Conservation (phyloP, 2,888 invertebrate species). For the Acronicta aceris region DNA sequence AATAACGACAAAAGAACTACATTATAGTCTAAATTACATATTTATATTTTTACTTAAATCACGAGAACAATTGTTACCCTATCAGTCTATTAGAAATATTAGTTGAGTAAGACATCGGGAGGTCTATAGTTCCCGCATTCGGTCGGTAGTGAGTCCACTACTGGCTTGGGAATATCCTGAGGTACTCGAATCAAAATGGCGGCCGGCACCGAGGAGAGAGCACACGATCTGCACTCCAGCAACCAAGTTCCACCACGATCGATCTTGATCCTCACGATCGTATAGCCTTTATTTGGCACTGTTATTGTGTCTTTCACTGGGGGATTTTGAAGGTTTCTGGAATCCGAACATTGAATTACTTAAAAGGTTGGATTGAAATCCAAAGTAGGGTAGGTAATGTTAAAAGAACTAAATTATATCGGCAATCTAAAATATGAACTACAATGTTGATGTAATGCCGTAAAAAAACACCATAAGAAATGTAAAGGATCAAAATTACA, state of each 20-base stretch:
- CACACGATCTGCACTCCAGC: slow-evolving; percentile 82
- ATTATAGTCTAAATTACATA: slow-evolving; percentile 4
- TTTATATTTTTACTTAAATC: slow-evolving; percentile 15
- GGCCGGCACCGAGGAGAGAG: slow-evolving; percentile 76
- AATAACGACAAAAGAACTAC: neutral
- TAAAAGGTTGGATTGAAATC: neutral
- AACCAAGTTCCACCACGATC: slow-evolving; percentile 88
- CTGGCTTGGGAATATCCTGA: slow-evolving; percentile 78
- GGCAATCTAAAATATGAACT: too few relatives aligned
- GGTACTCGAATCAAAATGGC: slow-evolving; percentile 85
- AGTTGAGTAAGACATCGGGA: slow-evolving; percentile 83
- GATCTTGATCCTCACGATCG: slow-evolving; percentile 86
- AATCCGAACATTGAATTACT: slow-evolving; percentile 40
- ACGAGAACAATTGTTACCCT: slow-evolving; percentile 30
- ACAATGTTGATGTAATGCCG: too few relatives aligned
- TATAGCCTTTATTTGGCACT: slow-evolving; percentile 91
- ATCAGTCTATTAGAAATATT: slow-evolving; percentile 55
- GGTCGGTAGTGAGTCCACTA: slow-evolving; percentile 80
- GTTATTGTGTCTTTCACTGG: slow-evolving; percentile 90
- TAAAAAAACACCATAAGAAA: too few relatives aligned
- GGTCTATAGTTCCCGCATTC: slow-evolving; percentile 86
- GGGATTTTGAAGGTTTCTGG: slow-evolving; percentile 86
- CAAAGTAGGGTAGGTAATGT: too few relatives aligned
- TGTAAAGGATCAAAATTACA: too few relatives aligned
- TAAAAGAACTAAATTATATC: too few relatives aligned